These are phyloP conservation scores for Euplexia lucipara DNA, from an alignment of 2,888 invertebrate species.

Conservation along the genomic window DNA sequence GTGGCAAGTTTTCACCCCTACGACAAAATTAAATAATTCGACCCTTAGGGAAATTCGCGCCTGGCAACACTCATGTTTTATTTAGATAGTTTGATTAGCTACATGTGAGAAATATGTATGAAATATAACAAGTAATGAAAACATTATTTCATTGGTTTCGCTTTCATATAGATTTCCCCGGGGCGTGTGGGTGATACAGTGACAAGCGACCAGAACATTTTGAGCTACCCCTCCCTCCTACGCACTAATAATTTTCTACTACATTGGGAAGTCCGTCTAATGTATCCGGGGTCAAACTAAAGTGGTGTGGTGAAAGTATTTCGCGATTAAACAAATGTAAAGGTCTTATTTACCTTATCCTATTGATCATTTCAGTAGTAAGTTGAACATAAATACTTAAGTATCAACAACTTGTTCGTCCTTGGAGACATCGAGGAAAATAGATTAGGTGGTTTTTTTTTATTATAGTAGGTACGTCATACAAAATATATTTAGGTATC, in stretches of 20 bases:
- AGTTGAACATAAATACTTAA: slow-evolving; percentile 21
- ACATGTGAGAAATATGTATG: slow-evolving; percentile 60
- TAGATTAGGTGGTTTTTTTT: background rate
- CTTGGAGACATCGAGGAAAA: slow-evolving; percentile 2
- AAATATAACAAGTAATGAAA: slow-evolving; percentile 67
- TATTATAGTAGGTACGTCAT: background rate
- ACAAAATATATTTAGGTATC: background rate
- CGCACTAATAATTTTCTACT: slow-evolving; percentile 21
- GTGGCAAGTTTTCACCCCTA: slow-evolving; percentile 35
- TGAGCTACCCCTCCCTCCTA: slow-evolving; percentile 14
- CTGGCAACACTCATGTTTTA: slow-evolving; percentile 51
- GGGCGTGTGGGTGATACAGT: slow-evolving; percentile 57
- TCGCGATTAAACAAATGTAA: slow-evolving; percentile 34
- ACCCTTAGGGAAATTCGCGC: slow-evolving; percentile 50
- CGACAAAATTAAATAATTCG: slow-evolving; percentile 54
- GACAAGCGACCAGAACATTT: slow-evolving; percentile 30
- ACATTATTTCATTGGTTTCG: slow-evolving; percentile 72
- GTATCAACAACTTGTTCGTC: slow-evolving; percentile 13
- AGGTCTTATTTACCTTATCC: slow-evolving; percentile 33
- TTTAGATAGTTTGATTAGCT: slow-evolving; percentile 61
- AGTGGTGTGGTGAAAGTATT: slow-evolving; percentile 22
- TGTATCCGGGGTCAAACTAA: slow-evolving; percentile 12
- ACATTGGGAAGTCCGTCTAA: slow-evolving; percentile 7
- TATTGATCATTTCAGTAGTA: slow-evolving; percentile 39
- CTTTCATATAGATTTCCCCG: slow-evolving; percentile 73